Conservation (phyloP, 2,113 vertebrate genomes). For the Crotalus viridis region DNA sequence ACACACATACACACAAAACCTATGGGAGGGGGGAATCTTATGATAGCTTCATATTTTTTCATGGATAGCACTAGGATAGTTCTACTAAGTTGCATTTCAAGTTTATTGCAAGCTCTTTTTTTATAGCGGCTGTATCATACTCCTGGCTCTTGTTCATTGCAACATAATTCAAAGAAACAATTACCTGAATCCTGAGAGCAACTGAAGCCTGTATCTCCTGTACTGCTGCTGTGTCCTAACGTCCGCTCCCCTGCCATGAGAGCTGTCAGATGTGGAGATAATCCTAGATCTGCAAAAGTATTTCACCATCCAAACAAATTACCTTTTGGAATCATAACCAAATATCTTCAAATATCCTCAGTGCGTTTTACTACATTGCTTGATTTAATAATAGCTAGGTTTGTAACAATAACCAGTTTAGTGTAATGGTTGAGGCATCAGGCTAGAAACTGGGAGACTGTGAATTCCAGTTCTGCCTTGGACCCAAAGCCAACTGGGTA, state of each 20-base stretch:
- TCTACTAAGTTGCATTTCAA: neutral
- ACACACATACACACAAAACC: neutral
- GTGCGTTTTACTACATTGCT: neutral
- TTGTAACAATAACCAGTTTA: neutral
- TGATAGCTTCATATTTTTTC: neutral
- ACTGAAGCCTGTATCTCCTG: slow-evolving; percentile 94
- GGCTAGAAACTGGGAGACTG: neutral
- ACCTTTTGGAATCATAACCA: neutral
- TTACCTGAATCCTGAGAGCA: slow-evolving; percentile 96
- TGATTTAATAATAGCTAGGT: neutral
- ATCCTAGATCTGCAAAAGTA: slow-evolving; percentile 85
- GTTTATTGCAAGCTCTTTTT: neutral
- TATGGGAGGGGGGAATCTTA: neutral
- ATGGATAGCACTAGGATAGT: neutral
- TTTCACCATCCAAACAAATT: slow-evolving; percentile 7
- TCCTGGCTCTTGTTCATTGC: neutral
- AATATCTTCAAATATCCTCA: neutral
- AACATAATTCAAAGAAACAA: neutral
- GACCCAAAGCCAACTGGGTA: neutral
- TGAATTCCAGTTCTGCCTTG: neutral
- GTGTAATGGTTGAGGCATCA: neutral
- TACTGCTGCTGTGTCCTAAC: slow-evolving; percentile 90
- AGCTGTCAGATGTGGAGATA: slow-evolving; percentile 95
- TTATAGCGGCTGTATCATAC: neutral
- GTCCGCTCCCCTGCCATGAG: slow-evolving; percentile 87